Conservation (phyloP, 2,113 vertebrate genomes). For the Chelonoidis abingdonii region DNA sequence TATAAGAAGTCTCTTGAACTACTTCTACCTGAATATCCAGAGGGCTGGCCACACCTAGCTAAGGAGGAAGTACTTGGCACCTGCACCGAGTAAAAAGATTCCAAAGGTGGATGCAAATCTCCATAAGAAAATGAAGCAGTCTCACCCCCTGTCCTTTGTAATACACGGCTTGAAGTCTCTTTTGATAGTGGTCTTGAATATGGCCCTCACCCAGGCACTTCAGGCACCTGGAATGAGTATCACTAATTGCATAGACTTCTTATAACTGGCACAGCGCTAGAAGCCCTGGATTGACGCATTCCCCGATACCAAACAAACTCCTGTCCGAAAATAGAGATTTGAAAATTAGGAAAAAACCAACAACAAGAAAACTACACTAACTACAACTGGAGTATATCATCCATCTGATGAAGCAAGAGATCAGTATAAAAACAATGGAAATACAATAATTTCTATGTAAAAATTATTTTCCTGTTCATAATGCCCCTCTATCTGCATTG, state of each 20-base stretch:
- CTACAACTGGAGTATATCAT: not conserved
- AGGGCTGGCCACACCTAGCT: too few relatives aligned
- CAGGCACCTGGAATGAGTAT: not conserved
- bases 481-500: not conserved
- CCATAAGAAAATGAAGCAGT: not conserved
- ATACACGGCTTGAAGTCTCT: not conserved
- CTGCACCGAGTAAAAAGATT: too few relatives aligned
- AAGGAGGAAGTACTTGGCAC: too few relatives aligned
- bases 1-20: too few relatives aligned
- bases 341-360: not conserved
- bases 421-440: not conserved
- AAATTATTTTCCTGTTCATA: not conserved
- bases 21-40: too few relatives aligned
- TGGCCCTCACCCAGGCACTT: not conserved
- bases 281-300: not conserved
- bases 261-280: not conserved
- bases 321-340: not conserved
- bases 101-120: not conserved
- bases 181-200: not conserved
- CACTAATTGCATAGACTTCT: not conserved
- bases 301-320: not conserved
- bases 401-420: not conserved
- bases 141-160: not conserved
- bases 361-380: too few relatives aligned
- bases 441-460: not conserved